Conservation (phyloP, 2,113 vertebrate species). For the Phalacrocorax aristotelis region DNA sequence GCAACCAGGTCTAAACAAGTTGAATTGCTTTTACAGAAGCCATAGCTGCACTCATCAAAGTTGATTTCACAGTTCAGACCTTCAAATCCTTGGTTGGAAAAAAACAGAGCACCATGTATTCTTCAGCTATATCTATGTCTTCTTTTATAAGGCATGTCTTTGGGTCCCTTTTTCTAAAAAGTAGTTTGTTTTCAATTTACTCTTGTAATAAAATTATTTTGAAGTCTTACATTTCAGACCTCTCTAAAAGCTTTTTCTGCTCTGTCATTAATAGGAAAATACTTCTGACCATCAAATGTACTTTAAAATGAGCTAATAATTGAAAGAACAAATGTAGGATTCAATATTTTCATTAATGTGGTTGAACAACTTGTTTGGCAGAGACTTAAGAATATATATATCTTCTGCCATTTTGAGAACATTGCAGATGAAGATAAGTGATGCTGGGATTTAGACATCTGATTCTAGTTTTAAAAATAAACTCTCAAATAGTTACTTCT, state of each 20-base stretch:
- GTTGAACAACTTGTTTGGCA: neutral
- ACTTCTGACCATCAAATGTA: neutral
- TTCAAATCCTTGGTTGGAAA: conserved; percentile 65
- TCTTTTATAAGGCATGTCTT: neutral
- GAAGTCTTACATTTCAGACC: neutral
- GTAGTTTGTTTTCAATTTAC: neutral
- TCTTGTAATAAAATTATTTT: neutral
- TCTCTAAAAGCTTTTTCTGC: neutral
- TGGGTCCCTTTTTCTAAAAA: neutral
- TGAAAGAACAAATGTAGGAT: neutral
- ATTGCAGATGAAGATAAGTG: neutral
- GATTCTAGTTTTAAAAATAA: neutral
- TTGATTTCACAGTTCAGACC: conserved; percentile 78
- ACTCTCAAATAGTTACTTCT: neutral
- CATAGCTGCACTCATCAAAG: conserved; percentile 75
- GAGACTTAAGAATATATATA: neutral
- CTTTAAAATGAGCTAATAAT: neutral
- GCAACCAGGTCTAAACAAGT: conserved; percentile 76
- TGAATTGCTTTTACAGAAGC: conserved; percentile 78
- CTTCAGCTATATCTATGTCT: neutral
- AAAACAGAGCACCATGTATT: neutral
- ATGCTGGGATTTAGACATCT: neutral
- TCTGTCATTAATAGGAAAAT: neutral
- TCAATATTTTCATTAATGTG: neutral
- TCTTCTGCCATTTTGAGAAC: neutral